A percentile compares a stretch with the other conserved stretches of the same genome.
phyloP scores from a whole-genome alignment of 2,797 vertebrate species.

The Phyllotis vaccarum region DNA sequence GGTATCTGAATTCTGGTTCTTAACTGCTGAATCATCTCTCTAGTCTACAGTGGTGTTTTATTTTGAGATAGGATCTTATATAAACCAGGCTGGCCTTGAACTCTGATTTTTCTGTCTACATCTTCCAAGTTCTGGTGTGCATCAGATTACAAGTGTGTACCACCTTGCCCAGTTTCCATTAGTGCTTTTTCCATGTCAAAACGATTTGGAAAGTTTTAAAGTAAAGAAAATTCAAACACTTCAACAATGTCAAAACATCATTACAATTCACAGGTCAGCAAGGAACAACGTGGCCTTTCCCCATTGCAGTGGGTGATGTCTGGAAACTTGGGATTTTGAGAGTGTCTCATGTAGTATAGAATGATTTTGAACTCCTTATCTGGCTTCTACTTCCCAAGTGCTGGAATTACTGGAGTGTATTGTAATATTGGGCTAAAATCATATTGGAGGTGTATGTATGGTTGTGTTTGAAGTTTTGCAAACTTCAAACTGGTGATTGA shows the following conservation, averaged over 20 bases:
- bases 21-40: neutral
- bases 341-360: neutral
- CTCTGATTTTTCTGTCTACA: neutral
- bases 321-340: neutral
- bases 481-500: neutral
- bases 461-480: neutral
- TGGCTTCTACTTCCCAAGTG: neutral
- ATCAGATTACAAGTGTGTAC: neutral
- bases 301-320: neutral
- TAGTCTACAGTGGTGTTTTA: neutral
- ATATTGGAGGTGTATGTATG: neutral
- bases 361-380: neutral
- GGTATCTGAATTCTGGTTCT: neutral
- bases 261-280: neutral
- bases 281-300: neutral
- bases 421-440: neutral
- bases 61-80: neutral
- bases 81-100: neutral
- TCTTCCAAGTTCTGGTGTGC: neutral
- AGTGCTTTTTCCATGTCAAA: constrained; percentile 39
- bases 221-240: neutral
- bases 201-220: constrained; percentile 49
- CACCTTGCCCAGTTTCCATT: neutral
- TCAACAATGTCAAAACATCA: neutral
- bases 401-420: neutral